These are phyloP conservation scores for Seira sanloemensis DNA, from an alignment of 2,888 invertebrate species.

Conservation along the genomic window DNA sequence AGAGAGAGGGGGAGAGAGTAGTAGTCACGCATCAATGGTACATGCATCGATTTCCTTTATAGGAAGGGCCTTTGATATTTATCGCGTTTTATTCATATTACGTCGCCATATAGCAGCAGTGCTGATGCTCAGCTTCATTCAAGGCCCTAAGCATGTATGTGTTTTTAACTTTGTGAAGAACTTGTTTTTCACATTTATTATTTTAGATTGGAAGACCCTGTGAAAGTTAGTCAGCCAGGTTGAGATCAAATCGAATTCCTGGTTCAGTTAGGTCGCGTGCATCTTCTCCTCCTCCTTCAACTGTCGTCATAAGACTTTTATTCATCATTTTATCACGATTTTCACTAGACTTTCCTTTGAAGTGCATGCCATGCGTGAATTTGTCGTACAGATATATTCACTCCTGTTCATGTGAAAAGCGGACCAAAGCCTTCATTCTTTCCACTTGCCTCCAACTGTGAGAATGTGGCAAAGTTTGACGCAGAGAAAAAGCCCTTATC, in stretches of 20 bases:
- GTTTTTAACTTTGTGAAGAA: background rate
- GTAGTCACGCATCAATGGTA: no score
- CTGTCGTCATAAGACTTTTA: background rate
- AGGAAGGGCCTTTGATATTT: no score
- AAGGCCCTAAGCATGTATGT: no score
- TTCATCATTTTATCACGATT: background rate
- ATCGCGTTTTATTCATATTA: no score
- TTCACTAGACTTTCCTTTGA: background rate
- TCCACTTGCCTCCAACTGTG: no score
- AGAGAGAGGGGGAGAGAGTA: no score
- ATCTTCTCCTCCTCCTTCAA: background rate
- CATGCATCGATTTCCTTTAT: no score
- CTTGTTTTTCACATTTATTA: background rate
- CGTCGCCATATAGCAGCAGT: no score
- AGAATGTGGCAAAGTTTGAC: background rate
- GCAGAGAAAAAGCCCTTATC: background rate
- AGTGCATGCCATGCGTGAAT: background rate
- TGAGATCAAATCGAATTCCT: background rate
- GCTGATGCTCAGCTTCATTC: no score
- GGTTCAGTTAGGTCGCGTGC: background rate
- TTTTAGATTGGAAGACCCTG: background rate
- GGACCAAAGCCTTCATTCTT: background rate
- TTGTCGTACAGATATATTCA: background rate
- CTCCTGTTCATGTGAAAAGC: background rate
- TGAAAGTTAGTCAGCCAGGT: background rate